These are phyloP conservation scores for Melanerpes formicivorus DNA, from an alignment of 2,113 vertebrate genomes.

Conservation along the genomic window DNA sequence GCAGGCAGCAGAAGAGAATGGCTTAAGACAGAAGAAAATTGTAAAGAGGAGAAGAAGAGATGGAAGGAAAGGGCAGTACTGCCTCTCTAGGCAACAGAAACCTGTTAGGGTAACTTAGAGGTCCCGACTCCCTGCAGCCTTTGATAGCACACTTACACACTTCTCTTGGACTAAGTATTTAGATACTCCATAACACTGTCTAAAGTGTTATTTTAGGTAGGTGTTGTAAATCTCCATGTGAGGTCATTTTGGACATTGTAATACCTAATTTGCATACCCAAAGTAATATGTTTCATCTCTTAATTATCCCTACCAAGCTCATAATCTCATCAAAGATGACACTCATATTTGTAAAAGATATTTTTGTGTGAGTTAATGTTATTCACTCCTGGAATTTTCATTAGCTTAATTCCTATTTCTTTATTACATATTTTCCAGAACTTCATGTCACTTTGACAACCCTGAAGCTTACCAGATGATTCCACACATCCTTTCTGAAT, in stretches of 20 bases:
- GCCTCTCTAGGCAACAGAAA: background rate
- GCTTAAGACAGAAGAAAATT: background rate
- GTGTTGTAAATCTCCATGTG: background rate
- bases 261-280: background rate
- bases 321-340: background rate
- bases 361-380: constrained; percentile 13
- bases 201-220: background rate
- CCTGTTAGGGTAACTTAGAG: background rate
- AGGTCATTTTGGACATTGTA: background rate
- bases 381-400: constrained; percentile 15
- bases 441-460: background rate
- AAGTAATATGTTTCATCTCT: background rate
- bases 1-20: background rate
- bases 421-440: background rate
- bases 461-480: background rate
- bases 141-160: fast-evolving
- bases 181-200: background rate
- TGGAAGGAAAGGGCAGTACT: background rate
- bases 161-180: background rate
- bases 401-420: background rate
- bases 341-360: background rate
- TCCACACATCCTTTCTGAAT: background rate
- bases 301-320: constrained; percentile 6
- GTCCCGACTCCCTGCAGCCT: background rate
- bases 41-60: background rate